Evolutionary conservation across 2,113 vertebrate species (phyloP).

Genomic region (Aleadryas rufinucha): DNA sequence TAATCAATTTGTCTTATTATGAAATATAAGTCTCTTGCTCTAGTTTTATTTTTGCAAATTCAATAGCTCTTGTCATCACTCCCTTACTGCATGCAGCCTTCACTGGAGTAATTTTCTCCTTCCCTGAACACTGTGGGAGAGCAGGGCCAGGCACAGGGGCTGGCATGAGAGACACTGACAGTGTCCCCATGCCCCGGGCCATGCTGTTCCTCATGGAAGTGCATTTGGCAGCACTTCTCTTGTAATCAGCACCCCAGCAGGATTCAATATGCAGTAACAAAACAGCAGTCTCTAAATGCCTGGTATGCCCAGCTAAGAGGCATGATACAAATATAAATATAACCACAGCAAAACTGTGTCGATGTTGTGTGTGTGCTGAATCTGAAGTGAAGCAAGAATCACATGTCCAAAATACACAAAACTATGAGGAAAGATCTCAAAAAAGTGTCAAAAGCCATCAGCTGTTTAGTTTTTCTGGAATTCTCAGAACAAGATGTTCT

Average conservation of each 20-base stretch:
- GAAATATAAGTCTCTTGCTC: background rate
- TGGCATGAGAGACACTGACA: fast-evolving
- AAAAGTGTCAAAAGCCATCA: background rate
- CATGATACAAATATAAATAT: background rate
- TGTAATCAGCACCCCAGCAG: background rate
- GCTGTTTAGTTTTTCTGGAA: background rate
- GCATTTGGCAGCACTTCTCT: background rate
- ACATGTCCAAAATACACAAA: background rate
- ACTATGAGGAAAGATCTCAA: background rate
- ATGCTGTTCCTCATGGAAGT: background rate
- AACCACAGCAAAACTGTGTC: background rate
- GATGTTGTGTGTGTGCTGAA: background rate
- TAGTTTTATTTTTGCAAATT: background rate
- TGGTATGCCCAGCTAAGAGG: background rate
- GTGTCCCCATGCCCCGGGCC: background rate
- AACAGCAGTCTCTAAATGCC: background rate
- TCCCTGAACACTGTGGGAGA: background rate
- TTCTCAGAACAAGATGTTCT: background rate
- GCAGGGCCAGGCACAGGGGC: background rate
- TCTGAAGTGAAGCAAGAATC: background rate
- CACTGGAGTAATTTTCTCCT: background rate
- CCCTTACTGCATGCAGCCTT: background rate
- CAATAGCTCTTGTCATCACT: background rate
- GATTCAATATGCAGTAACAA: background rate
- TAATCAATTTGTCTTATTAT: background rate